Evolutionary conservation across 2,888 invertebrate genomes (phyloP), one percentile per base, ranked within the genome.

Genomic region (Campoplex capitator): DNA sequence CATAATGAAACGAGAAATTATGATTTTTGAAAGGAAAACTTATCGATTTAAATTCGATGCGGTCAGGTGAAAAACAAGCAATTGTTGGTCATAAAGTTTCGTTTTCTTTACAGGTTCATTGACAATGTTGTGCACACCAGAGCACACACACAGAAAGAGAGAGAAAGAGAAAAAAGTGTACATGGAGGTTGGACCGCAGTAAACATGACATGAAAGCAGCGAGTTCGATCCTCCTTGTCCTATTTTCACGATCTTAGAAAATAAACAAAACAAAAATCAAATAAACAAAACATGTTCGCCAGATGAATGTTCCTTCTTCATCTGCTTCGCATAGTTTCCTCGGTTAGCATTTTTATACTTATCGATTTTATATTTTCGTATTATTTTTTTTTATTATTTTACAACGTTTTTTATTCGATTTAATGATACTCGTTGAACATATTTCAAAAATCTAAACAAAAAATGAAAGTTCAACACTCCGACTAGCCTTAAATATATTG

Each of bases 21-120:
- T 79, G 74, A 78, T 73, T 78, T 84, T 48, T 76, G 42, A 71
- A 54, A 68, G 32, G 42, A 75, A 32, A 75, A 75, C 16, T 68
- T 71, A 75, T 54, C 48, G 74, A 75, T 48, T 75, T 56, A 83
- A 70, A 77, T 84, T 80, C 42, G 76, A 83, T 71, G 45, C 62
- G 13, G 65, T 74, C 76, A 67, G 67, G 28, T 32, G 18, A 9
- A n/a, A 32, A 32, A 32, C 32, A 85, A 84, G 80, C 70, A 83
- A 76, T 81, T 82, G 79, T 85, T 89, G n/a, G 85, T 90, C 90
- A 89, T 92, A 90, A 92, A 91, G 78, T 88, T 87, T 85, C 88
- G 89, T 91, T 92, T 92, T 92, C 90, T 92, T 92, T 92, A 89
- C 91, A 92, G 92, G 91, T 92, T 88, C 90, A 89, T 89, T 90